These are phyloP conservation scores for Catocala sponsa DNA, from an alignment of 2,888 invertebrate species.

Conservation along the genomic window DNA sequence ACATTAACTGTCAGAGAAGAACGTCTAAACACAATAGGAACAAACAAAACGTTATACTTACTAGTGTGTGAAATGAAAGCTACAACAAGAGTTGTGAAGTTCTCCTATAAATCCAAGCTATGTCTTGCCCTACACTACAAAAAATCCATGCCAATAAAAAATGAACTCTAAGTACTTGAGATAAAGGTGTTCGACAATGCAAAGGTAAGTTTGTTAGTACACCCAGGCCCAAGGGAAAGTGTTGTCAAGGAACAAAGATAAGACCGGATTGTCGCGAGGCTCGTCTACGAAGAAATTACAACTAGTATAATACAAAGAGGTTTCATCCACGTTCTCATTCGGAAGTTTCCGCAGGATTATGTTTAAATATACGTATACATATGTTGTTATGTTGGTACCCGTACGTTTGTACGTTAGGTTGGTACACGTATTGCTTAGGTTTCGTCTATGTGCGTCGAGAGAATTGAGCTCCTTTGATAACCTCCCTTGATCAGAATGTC, in stretches of 20 bases:
- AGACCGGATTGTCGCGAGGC: slow-evolving; percentile 81
- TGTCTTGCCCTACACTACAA: slow-evolving; percentile 49
- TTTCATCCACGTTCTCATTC: slow-evolving; percentile 66
- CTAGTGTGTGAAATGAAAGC: slow-evolving; percentile 79
- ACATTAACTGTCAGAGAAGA: slow-evolving; percentile 43
- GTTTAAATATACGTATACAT: not conserved
- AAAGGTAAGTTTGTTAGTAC: slow-evolving; percentile 49
- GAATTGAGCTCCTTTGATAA: not conserved
- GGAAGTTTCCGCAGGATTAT: slow-evolving; percentile 52
- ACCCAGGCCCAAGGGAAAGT: slow-evolving; percentile 79
- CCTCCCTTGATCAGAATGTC: too few relatives aligned
- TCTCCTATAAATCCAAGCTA: slow-evolving; percentile 75
- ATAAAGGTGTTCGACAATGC: slow-evolving; percentile 48
- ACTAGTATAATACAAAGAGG: slow-evolving; percentile 75
- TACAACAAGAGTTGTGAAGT: slow-evolving; percentile 81
- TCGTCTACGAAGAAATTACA: slow-evolving; percentile 81
- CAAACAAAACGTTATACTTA: slow-evolving; percentile 65
- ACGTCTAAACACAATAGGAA: slow-evolving; percentile 57
- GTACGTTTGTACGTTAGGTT: too few relatives aligned
- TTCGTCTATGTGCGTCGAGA: slow-evolving; percentile 1
- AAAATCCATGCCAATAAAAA: slow-evolving; percentile 30
- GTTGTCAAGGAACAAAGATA: slow-evolving; percentile 85
- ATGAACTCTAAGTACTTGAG: slow-evolving; percentile 30
- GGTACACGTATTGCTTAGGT: slow-evolving; percentile 2
- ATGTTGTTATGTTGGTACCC: too few relatives aligned